phyloP scores from a whole-genome alignment of 1,140 invertebrate species.

The Meloidogyne chitwoodi region DNA sequence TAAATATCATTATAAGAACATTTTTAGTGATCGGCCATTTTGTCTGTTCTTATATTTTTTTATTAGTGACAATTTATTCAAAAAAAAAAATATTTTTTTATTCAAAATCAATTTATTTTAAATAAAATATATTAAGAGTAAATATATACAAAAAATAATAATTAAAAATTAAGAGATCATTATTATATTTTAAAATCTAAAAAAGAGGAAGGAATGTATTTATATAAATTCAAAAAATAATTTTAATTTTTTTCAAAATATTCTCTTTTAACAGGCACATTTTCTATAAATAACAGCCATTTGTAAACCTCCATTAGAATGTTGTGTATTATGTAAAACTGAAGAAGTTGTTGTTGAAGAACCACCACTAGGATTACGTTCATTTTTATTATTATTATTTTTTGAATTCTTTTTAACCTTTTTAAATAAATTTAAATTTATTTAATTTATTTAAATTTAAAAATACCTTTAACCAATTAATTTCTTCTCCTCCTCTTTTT shows the following conservation, averaged over 20 bases:
- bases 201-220: too few species aligned
- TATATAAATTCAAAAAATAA: not conserved
- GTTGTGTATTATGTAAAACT: not conserved
- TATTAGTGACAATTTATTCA: too few species aligned
- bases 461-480: not conserved
- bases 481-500: not conserved
- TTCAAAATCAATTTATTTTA: too few species aligned
- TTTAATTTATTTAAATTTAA: not conserved
- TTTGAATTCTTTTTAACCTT: not conserved
- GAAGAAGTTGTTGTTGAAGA: not conserved
- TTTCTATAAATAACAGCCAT: not conserved
- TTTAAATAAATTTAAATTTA: not conserved
- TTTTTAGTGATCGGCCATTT: too few species aligned
- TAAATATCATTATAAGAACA: too few species aligned
- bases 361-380: not conserved
- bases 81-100: too few species aligned
- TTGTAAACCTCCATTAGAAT: not conserved
- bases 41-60: too few species aligned
- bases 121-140: not conserved
- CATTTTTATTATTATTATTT: not conserved
- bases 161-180: not conserved
- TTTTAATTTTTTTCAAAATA: not conserved
- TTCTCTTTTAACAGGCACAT: not conserved
- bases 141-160: not conserved
- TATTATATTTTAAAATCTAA: too few species aligned